A percentile compares a stretch with the other conserved stretches of the same genome.
Conservation (phyloP, 2,113 vertebrate species). For the Lutjanus erythropterus region DNA sequence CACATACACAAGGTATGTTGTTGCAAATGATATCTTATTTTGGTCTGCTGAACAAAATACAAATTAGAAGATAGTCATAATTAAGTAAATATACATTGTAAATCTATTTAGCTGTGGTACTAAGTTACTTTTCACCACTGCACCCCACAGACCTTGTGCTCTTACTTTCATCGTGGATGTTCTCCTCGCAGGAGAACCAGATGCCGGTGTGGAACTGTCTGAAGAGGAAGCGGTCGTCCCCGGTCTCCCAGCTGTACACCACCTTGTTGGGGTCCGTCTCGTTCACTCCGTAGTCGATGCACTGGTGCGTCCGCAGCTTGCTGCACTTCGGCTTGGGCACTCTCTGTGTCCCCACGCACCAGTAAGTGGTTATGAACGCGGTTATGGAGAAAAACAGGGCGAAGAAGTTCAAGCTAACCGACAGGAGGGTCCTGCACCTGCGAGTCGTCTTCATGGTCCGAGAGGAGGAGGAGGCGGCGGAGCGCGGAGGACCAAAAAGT, state of each 20-base stretch:
- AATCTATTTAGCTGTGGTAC: too few relatives aligned
- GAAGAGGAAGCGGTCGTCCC: constrained; percentile 93
- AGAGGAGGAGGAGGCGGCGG: constrained; percentile 19
- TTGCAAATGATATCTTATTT: too few relatives aligned
- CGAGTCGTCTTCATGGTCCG: constrained; percentile 92
- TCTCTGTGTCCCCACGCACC: constrained; percentile 95
- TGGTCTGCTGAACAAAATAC: too few relatives aligned
- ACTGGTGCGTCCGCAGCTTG: constrained; percentile 87
- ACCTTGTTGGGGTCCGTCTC: constrained; percentile 88
- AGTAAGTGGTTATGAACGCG: constrained; percentile 93
- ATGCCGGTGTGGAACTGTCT: constrained; percentile 95
- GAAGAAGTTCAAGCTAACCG: constrained; percentile 88
- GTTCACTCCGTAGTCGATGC: constrained; percentile 92
- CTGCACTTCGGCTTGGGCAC: constrained; percentile 85
- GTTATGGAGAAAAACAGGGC: constrained; percentile 86
- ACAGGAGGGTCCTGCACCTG: constrained; percentile 91
- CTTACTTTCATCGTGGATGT: constrained; percentile 92
- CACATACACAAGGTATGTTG: too few relatives aligned
- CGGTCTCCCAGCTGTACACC: constrained; percentile 96
- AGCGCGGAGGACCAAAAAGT: constrained; percentile 45
- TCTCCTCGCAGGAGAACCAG: constrained; percentile 95
- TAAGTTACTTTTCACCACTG: too few relatives aligned
- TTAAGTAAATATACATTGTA: too few relatives aligned
- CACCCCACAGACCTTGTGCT: constrained; percentile 35
- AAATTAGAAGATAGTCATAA: too few relatives aligned